Conservation (phyloP, 2,113 vertebrate genomes). For the Lagenorhynchus albirostris region DNA sequence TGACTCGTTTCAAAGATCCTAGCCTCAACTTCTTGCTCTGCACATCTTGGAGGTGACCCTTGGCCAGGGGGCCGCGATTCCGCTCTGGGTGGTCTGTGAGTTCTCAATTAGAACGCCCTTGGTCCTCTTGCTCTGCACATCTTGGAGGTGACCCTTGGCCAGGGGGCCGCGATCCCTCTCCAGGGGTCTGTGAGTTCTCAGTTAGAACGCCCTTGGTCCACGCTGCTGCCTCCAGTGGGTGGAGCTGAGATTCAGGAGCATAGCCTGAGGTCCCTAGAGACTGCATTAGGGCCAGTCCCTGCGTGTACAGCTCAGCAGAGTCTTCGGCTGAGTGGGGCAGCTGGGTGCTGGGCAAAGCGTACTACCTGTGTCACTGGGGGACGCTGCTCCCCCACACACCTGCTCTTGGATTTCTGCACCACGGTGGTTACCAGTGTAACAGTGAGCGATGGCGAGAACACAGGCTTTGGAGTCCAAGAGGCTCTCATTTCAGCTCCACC, state of each 20-base stretch:
- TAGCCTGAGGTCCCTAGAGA: not conserved
- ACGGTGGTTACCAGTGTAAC: not conserved
- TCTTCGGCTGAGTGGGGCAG: not conserved
- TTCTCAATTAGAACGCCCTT: not conserved
- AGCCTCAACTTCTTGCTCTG: not conserved
- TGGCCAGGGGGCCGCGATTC: not conserved
- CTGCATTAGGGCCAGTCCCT: slow-evolving; percentile 21
- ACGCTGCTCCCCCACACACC: not conserved
- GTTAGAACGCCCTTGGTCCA: not conserved
- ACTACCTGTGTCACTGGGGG: not conserved
- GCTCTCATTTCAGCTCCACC: not conserved
- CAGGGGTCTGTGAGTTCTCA: not conserved
- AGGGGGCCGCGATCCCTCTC: not conserved
- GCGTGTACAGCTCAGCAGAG: not conserved
- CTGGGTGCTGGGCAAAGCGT: not conserved
- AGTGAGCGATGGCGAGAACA: accelerated
- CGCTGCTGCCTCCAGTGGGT: not conserved
- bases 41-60: not conserved
- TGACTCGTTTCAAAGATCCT: not conserved
- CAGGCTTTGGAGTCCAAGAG: not conserved
- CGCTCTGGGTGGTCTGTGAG: not conserved
- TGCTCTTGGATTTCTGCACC: not conserved
- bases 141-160: not conserved
- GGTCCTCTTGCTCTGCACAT: not conserved
- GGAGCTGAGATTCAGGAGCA: not conserved